These are phyloP conservation scores for Caenorhabditis auriculariae DNA, from an alignment of 2,888 invertebrate species.

Conservation along the genomic window DNA sequence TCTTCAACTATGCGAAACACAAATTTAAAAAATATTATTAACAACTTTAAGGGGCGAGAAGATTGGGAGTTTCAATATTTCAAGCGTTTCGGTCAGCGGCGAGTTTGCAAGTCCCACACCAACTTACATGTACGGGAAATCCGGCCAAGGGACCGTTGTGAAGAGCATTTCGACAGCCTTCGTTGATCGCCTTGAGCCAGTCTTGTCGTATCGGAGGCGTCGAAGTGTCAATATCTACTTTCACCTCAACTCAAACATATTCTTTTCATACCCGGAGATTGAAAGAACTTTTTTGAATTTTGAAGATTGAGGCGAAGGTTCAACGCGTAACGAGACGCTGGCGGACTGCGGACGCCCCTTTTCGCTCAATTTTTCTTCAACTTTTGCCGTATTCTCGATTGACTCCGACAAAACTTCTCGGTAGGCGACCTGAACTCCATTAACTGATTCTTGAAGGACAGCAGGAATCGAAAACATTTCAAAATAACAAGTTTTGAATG, in stretches of 20 bases:
- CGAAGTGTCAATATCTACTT: slow-evolving; percentile 15
- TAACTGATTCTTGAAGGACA: no score
- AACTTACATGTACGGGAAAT: slow-evolving; percentile 73
- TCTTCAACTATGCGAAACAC: no score
- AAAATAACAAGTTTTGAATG: no score
- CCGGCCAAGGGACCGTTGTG: slow-evolving; percentile 82
- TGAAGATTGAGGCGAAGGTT: slow-evolving; percentile 4
- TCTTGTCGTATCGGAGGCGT: slow-evolving; percentile 66
- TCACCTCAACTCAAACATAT: slow-evolving; percentile 5
- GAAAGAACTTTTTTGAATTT: neutral
- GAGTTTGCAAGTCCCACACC: neutral
- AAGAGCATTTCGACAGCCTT: slow-evolving; percentile 69
- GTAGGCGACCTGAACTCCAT: slow-evolving; percentile 54
- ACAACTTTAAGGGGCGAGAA: no score
- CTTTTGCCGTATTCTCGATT: slow-evolving; percentile 64
- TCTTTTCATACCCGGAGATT: neutral
- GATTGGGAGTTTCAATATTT: no score
- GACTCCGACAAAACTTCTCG: slow-evolving; percentile 42
- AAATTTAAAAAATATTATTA: no score
- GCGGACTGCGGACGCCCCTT: slow-evolving; percentile 50
- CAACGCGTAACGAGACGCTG: slow-evolving; percentile 10
- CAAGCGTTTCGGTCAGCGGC: no score
- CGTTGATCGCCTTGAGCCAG: slow-evolving; percentile 73
- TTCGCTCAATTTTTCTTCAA: slow-evolving; percentile 74
- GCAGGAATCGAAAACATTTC: no score